These are phyloP conservation scores for Epinotia demarniana DNA, from an alignment of 2,888 invertebrate genomes.

Conservation along the genomic window DNA sequence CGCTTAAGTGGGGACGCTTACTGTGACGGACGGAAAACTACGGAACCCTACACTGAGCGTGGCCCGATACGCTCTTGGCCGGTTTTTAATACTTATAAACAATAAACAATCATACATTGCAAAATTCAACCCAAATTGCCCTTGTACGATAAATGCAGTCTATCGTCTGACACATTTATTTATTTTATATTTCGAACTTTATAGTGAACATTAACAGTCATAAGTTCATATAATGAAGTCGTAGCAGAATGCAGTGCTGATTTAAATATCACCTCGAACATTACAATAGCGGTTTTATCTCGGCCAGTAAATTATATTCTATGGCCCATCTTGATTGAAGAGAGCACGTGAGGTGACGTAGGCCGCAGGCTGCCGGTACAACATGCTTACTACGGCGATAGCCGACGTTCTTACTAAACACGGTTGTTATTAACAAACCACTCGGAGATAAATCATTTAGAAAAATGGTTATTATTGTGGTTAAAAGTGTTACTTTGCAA, in stretches of 20 bases:
- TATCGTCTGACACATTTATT: neutral
- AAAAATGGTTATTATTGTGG: neutral
- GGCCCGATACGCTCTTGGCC: no score
- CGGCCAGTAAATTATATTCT: conserved; percentile 26
- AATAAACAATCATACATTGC: neutral
- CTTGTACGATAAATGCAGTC: neutral
- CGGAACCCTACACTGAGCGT: no score
- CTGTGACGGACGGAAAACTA: no score
- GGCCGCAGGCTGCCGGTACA: neutral
- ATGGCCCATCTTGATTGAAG: conserved; percentile 33
- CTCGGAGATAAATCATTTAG: neutral
- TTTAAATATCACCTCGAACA: conserved; percentile 11
- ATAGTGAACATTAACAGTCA: neutral
- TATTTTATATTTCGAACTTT: neutral
- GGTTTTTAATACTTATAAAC: no score
- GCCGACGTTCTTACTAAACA: neutral
- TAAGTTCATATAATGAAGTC: conserved; percentile 12
- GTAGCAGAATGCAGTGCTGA: neutral
- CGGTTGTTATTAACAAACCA: neutral
- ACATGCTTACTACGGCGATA: neutral
- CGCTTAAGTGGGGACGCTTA: no score
- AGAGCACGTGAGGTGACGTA: conserved; percentile 72
- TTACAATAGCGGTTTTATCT: conserved; percentile 29
- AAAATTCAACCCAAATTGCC: neutral
- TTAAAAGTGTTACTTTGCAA: neutral